A percentile compares a stretch with the other conserved stretches of the same genome.
Evolutionary conservation across 1,140 invertebrate species (phyloP).

Genomic region (Apis laboriosa): DNA sequence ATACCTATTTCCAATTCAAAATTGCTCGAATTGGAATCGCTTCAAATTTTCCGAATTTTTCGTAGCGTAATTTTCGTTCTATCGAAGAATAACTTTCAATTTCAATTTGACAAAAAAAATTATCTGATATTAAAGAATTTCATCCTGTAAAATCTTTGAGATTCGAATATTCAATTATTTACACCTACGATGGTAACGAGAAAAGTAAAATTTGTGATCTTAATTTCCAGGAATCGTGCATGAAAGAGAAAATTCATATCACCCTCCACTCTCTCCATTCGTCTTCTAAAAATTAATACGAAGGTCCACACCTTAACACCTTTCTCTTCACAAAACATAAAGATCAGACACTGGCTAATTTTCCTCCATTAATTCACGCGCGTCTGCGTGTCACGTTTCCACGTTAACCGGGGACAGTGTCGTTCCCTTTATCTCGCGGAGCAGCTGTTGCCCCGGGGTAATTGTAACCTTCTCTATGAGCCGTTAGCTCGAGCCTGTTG

Average conservation of each 20-base stretch:
- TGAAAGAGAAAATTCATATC: conserved; percentile 7
- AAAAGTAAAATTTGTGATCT: too few species aligned
- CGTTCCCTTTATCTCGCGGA: not conserved
- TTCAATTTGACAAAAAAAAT: too few species aligned
- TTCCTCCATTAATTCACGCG: not conserved
- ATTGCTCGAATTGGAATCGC: too few species aligned
- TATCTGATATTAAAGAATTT: too few species aligned
- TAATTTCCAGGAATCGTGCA: too few species aligned
- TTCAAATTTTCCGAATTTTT: too few species aligned
- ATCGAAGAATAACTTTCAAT: too few species aligned
- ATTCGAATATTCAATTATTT: too few species aligned
- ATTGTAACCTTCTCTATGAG: conserved; percentile 39
- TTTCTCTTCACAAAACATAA: conserved; percentile 39
- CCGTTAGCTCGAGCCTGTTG: conserved; percentile 23
- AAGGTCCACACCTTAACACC: conserved; percentile 9
- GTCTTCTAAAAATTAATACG: not conserved
- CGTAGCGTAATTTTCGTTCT: too few species aligned
- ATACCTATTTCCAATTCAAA: too few species aligned
- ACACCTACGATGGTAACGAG: too few species aligned
- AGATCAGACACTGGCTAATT: not conserved
- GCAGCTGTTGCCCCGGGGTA: conserved; percentile 15
- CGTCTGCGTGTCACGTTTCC: not conserved
- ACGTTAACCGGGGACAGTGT: not conserved
- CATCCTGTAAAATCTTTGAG: too few species aligned
- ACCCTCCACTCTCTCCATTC: not conserved